phyloP scores from a whole-genome alignment of 2,888 invertebrate genomes.

The Ochropleura leucogaster region DNA sequence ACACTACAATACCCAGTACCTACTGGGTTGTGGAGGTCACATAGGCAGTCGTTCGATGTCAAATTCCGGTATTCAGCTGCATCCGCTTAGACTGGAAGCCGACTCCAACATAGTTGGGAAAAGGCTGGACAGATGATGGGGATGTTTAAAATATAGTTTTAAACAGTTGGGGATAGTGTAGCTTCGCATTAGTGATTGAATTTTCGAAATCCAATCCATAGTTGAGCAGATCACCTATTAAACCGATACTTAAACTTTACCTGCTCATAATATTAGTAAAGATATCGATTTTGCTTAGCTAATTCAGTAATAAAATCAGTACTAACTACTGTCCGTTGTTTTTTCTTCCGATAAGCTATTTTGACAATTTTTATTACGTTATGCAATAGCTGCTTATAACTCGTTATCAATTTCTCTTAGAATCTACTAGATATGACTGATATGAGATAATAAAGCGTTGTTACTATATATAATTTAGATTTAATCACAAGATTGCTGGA shows the following conservation, averaged over 20 bases:
- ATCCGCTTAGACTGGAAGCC: too few species aligned
- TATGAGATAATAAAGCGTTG: slow-evolving; percentile 27
- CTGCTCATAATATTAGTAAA: background rate
- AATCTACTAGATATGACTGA: slow-evolving; percentile 26
- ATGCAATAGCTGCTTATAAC: slow-evolving; percentile 47
- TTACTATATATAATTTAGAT: slow-evolving; percentile 22
- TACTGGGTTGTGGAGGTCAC: too few species aligned
- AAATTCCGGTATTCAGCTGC: too few species aligned
- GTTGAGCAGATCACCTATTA: background rate
- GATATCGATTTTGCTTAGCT: background rate
- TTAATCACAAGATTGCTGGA: slow-evolving; percentile 16
- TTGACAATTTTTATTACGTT: slow-evolving; percentile 36
- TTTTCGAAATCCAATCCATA: background rate
- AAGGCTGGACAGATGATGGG: too few species aligned
- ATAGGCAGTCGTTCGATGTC: too few species aligned
- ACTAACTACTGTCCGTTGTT: background rate
- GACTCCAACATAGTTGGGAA: too few species aligned
- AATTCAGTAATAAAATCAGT: slow-evolving; percentile 5
- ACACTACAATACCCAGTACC: too few species aligned
- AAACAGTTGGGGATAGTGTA: background rate
- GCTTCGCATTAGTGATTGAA: background rate
- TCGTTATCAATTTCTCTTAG: slow-evolving; percentile 56
- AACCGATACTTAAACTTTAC: background rate
- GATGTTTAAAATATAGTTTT: background rate
- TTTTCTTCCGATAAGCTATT: slow-evolving; percentile 24